Percentiles rank a stretch among this genome's conserved stretches.
phyloP scores from a whole-genome alignment of 2,888 invertebrate genomes.

The Spisula subtruncata region DNA sequence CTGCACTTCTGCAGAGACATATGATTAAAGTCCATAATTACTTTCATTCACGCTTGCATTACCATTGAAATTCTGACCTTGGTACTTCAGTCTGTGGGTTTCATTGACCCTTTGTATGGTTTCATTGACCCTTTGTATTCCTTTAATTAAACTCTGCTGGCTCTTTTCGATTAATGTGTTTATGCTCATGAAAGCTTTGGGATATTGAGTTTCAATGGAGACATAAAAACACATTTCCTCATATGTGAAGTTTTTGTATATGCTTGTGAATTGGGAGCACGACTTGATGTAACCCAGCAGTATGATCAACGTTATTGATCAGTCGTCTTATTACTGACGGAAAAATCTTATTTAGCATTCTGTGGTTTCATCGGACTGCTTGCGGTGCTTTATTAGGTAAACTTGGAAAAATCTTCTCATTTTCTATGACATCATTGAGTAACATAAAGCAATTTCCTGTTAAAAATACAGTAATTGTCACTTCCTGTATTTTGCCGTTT shows the following conservation, averaged over 20 bases:
- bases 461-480: too few species aligned
- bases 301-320: conserved; percentile 5
- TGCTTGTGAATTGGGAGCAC: neutral
- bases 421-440: neutral
- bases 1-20: too few species aligned
- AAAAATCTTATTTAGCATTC: conserved; percentile 14
- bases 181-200: neutral
- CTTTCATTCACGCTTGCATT: neutral
- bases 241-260: conserved; percentile 1
- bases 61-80: neutral
- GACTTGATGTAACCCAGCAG: neutral
- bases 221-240: neutral
- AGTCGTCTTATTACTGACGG: neutral
- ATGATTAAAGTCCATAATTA: too few species aligned
- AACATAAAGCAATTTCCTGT: neutral
- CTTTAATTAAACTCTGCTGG: neutral
- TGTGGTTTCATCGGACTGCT: neutral
- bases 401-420: neutral
- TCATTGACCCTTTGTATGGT: neutral
- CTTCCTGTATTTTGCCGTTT: too few species aligned
- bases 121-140: neutral
- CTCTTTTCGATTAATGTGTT: neutral
- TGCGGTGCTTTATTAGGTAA: conserved; percentile 8
- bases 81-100: neutral
- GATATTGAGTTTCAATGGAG: neutral